Base-by-base conservation (phyloP, 2,888 invertebrate species). In the Merodon equestris region DNA sequence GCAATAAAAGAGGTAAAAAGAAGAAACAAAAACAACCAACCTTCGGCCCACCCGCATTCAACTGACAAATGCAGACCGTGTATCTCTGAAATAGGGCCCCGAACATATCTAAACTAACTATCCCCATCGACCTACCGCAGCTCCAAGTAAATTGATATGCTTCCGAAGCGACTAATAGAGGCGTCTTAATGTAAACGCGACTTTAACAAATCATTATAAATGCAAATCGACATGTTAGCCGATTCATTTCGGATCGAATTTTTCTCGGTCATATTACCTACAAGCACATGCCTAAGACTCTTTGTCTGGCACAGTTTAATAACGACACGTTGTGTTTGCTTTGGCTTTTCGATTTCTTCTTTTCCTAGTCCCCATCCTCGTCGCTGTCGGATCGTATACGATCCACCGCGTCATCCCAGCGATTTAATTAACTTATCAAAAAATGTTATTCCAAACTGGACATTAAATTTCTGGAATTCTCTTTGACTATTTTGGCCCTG, bases 341-440 rank as follows among this genome's bases (percentile, higher is more conserved):
- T 44, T 61, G 19, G 40, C 57, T n/a, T 66, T 57, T 60, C 48
- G 54, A 36, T 12, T 38, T 47, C 56, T 3, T 10, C 9, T 34
- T 53, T 45, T n/a, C 17, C 10, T 53, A 56, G 57, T 40, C 40
- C 9, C 40, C 40, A 40, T 40, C n/a, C 7, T n/a, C 40, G 9
- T 40, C 12, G 9, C 2, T 27, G 27, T 40, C 40, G 5, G 40
- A 40, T 40, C 12, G 40, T n/a, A 40, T 40, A 40, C 36, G 34
- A 48, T 27, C 61, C 18, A 3, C 27, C 42, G 53, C 64, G 64
- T 74, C 79, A 64, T 74, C 74, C 54, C 47, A 60, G 57, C 68
- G 79, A 86, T 86, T 86, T 85, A 85, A 85, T 85, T 86, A 85
- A 85, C 86, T 85, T 85, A 85, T 85, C 85, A 85, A 84, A 85